phyloP scores from a whole-genome alignment of 1,140 invertebrate genomes.

The Drosophila funebris region DNA sequence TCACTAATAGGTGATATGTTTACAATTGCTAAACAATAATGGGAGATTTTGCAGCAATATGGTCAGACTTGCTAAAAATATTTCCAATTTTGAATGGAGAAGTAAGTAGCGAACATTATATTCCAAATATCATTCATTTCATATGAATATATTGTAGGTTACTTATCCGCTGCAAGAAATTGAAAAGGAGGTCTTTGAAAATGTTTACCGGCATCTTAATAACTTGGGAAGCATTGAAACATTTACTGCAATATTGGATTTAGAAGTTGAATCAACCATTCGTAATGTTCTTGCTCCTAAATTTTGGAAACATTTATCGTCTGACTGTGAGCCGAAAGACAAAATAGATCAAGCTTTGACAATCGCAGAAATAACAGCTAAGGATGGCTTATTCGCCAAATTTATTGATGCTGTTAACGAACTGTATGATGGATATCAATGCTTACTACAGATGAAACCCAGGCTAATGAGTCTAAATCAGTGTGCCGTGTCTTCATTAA shows the following conservation, averaged over 20 bases:
- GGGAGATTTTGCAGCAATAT: constrained; percentile 54
- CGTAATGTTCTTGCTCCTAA: constrained; percentile 63
- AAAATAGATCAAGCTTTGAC: constrained; percentile 22
- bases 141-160: constrained; percentile 8
- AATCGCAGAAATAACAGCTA: constrained; percentile 38
- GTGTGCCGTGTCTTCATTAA: neutral
- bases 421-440: constrained; percentile 44
- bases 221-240: constrained; percentile 47
- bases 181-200: constrained; percentile 41
- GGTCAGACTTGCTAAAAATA: constrained; percentile 57
- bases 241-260: constrained; percentile 48
- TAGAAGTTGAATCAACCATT: constrained; percentile 61
- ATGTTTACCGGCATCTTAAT: constrained; percentile 52
- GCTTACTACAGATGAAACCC: constrained; percentile 42
- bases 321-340: constrained; percentile 8
- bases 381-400: constrained; percentile 50
- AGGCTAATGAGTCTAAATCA: constrained; percentile 32
- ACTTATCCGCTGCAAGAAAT: constrained; percentile 12
- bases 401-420: constrained; percentile 64
- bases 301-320: constrained; percentile 72
- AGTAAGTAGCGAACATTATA: constrained; percentile 22
- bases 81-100: constrained; percentile 62
- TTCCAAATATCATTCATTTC: neutral
- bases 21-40: constrained; percentile 22
- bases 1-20: constrained; percentile 4